Evolutionary conservation across 2,113 vertebrate species (phyloP).

Genomic region (Anser brachyrhynchus): DNA sequence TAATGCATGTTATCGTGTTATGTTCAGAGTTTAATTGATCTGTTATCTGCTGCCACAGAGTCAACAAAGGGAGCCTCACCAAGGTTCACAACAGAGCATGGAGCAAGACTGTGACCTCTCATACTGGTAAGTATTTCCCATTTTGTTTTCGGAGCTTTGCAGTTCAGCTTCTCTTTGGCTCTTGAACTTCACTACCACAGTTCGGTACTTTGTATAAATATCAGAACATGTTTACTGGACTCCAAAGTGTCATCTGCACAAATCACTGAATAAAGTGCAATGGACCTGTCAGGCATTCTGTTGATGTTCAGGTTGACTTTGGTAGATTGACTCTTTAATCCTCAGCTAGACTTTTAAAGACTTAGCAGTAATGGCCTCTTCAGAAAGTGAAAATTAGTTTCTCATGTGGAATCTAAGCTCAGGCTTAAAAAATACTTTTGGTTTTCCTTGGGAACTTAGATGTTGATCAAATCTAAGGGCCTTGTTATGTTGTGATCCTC

Average conservation of each 20-base stretch:
- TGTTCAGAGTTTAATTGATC: not conserved
- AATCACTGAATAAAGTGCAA: not conserved
- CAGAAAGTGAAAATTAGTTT: not conserved
- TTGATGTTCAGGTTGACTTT: not conserved
- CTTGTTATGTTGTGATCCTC: not conserved
- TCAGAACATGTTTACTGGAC: not conserved
- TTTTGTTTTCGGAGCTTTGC: not conserved
- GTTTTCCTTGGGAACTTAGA: not conserved
- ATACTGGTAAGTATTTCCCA: not conserved
- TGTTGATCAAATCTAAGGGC: not conserved
- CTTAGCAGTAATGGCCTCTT: not conserved
- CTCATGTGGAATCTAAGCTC: not conserved
- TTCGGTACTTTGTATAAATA: not conserved
- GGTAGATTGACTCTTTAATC: not conserved
- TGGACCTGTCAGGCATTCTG: not conserved
- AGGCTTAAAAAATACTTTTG: not conserved
- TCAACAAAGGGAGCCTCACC: not conserved
- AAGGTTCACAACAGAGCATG: not conserved
- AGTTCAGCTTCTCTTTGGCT: not conserved
- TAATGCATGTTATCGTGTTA: not conserved
- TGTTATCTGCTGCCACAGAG: not conserved
- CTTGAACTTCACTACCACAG: not conserved
- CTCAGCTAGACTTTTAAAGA: not conserved
- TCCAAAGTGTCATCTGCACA: not conserved
- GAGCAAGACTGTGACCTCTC: not conserved